phyloP scores from a whole-genome alignment of 2,797 vertebrate species.

The Nannoperca obscura region DNA sequence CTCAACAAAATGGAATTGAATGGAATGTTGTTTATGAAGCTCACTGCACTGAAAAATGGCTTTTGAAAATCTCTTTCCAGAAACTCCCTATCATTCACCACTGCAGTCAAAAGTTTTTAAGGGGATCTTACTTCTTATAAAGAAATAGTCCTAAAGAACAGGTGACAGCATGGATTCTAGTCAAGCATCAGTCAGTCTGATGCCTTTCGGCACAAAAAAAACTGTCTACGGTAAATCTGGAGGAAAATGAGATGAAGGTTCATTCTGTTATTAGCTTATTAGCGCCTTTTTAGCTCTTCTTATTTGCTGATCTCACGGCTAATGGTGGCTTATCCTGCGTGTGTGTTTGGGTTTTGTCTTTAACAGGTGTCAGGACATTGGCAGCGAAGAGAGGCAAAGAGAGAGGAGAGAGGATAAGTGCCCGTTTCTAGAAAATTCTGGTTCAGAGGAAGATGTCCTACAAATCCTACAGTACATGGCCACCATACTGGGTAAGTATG shows the following conservation, averaged over 20 bases:
- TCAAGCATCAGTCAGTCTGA: no score
- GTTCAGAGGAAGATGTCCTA: slow-evolving; percentile 92
- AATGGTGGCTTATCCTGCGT: slow-evolving; percentile 15
- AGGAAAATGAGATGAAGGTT: not conserved
- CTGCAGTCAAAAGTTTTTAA: not conserved
- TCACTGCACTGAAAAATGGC: not conserved
- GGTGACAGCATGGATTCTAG: not conserved
- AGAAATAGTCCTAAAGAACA: slow-evolving; percentile 11
- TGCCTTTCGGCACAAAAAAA: no score
- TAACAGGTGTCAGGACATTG: slow-evolving; percentile 90
- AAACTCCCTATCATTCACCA: not conserved
- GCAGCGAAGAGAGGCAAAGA: slow-evolving; percentile 87
- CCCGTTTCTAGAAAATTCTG: slow-evolving; percentile 90
- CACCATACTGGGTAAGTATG: slow-evolving; percentile 90
- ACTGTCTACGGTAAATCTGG: not conserved
- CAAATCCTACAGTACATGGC: slow-evolving; percentile 96
- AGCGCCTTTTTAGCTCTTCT: not conserved
- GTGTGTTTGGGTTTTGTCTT: slow-evolving; percentile 39
- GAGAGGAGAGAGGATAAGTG: slow-evolving; percentile 92
- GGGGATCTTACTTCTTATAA: not conserved
- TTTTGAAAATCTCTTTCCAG: slow-evolving; percentile 1
- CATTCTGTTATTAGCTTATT: not conserved
- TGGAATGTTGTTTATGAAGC: not conserved
- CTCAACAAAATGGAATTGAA: no score
- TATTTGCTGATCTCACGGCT: slow-evolving; percentile 8